Evolutionary conservation across 2,113 vertebrate genomes (phyloP), one percentile per base, ranked within the genome.

Genomic region (Amphiprion ocellaris): DNA sequence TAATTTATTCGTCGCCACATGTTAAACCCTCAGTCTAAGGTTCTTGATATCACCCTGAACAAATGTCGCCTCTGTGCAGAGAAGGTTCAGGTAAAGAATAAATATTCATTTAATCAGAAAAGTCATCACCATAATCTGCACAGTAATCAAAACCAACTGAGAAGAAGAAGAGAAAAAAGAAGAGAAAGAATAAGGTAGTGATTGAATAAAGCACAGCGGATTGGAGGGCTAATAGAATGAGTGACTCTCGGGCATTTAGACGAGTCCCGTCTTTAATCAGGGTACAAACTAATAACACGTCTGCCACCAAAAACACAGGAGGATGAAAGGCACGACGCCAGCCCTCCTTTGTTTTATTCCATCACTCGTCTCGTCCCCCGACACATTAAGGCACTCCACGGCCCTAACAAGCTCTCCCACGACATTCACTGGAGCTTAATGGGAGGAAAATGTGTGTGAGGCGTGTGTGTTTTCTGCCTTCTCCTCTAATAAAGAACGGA

Each of bases 361-460:
- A 84, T 81, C 86, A 86, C 76, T 86, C 83, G 81, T 81, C 63
- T 60, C 28, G 3, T 90, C 90, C 88, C 86, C 4, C 54, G 69
- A 77, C 86, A 49, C 90, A 91, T 88, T 83, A 83, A 83, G 77
- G 70, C 84, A 63, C 84, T 77, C 67, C 23, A 24, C 16, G 70
- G 67, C 61, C 52, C 65, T 86, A 90, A 92, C 90, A 79, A 88
- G 83, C 77, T 63, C 81, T 81, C 87, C 85, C 73, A 17, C 37
- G 49, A 68, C 81, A 76, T 75, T 75, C 30, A 59, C 74, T 50
- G 7, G 0, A 59, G 64, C 74, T 64, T 80, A 92, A 92, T 92
- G 81, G 87, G 82, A 11, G 70, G 71, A 61, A 76, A 76, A 62
- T 73, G 72, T 82, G 80, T 39, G 74, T n/a, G 74, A 10, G 0